Percentiles rank a stretch among this genome's conserved stretches.
These are phyloP conservation scores for Thunnus albacares DNA, from an alignment of 2,797 vertebrate species.

Conservation along the genomic window DNA sequence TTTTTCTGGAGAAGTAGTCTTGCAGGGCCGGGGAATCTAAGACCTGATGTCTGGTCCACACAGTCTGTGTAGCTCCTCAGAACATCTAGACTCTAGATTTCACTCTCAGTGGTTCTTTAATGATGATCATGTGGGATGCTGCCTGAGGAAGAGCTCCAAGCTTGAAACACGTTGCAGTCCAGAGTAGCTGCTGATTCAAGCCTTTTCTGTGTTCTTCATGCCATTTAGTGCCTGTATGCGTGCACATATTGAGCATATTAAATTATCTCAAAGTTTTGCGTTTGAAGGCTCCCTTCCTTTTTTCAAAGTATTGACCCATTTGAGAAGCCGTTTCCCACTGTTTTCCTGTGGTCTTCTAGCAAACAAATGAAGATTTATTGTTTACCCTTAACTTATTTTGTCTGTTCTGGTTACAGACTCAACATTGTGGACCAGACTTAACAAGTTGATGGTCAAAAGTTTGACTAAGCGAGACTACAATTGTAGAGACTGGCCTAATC, in stretches of 20 bases:
- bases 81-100: background rate
- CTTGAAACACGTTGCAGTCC: too few species aligned
- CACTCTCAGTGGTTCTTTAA: background rate
- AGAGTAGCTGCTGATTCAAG: too few species aligned
- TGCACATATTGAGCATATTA: too few species aligned
- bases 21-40: background rate
- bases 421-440: constrained; percentile 12
- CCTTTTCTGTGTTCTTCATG: too few species aligned
- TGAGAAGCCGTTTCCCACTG: too few species aligned
- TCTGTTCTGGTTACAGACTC: constrained; percentile 4
- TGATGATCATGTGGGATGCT: background rate
- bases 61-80: background rate
- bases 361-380: background rate
- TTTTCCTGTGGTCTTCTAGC: background rate
- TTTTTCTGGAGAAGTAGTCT: constrained; percentile 39
- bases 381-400: background rate
- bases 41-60: constrained; percentile 28
- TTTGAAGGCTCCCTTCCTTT: too few species aligned
- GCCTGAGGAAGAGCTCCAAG: too few species aligned
- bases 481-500: constrained; percentile 4
- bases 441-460: background rate
- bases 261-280: too few species aligned
- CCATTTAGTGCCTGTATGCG: too few species aligned
- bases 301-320: too few species aligned
- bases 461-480: constrained; percentile 11